These are phyloP conservation scores for Psittacula echo DNA, from an alignment of 2,797 vertebrate species.

Conservation along the genomic window DNA sequence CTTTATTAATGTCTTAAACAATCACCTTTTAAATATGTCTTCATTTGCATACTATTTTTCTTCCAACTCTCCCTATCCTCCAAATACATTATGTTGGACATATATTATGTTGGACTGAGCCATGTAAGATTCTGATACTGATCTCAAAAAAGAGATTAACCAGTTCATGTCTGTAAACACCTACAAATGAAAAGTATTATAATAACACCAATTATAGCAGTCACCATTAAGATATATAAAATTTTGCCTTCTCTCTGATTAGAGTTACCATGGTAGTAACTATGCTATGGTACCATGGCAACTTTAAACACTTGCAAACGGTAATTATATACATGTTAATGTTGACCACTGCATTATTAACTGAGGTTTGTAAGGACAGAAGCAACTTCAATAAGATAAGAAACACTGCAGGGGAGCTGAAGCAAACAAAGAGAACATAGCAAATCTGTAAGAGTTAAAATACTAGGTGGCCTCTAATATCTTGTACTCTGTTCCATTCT, in stretches of 20 bases:
- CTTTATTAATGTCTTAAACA: neutral
- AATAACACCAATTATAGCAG: neutral
- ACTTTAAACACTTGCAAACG: neutral
- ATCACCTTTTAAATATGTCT: neutral
- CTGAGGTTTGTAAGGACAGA: neutral
- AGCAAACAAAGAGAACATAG: neutral
- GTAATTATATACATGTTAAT: neutral
- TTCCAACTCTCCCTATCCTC: neutral
- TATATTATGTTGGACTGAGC: neutral
- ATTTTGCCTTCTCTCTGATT: constrained; percentile 1
- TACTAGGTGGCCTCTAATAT: neutral
- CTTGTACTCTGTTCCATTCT: neutral
- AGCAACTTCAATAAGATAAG: neutral
- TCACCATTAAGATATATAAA: neutral
- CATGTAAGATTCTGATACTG: neutral
- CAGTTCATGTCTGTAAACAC: neutral
- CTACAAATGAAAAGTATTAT: neutral
- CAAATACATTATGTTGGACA: neutral
- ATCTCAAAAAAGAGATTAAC: neutral
- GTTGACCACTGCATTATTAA: neutral
- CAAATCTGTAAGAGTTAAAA: neutral
- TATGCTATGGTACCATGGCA: neutral
- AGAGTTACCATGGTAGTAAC: neutral
- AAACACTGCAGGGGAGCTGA: neutral
- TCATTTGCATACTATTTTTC: neutral